Evolutionary conservation across 2,113 vertebrate genomes (phyloP).

Genomic region (Zingel zingel): DNA sequence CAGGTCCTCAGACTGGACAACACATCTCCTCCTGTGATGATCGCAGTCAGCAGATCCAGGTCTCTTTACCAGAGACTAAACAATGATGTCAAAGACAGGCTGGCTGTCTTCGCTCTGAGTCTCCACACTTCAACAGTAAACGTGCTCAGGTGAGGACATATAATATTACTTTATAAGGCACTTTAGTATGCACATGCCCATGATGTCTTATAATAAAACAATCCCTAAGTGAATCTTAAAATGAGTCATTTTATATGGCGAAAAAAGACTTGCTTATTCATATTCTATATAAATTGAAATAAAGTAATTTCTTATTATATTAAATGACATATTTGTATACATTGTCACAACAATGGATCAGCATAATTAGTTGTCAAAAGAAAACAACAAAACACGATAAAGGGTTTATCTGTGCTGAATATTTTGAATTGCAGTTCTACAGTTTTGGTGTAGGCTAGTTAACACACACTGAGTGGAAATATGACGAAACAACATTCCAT

Average conservation of each 20-base stretch:
- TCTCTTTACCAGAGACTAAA: conserved; percentile 69
- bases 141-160: conserved; percentile 85
- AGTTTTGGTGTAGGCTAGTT: neutral
- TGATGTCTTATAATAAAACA: neutral
- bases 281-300: neutral
- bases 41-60: conserved; percentile 55
- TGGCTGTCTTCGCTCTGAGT: conserved; percentile 32
- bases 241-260: neutral
- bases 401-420: neutral
- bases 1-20: neutral
- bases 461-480: neutral
- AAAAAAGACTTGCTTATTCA: neutral
- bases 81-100: conserved; percentile 46
- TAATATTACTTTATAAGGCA: neutral
- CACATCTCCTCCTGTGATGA: conserved; percentile 50
- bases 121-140: conserved; percentile 71
- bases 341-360: neutral
- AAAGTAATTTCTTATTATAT: neutral
- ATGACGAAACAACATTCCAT: neutral
- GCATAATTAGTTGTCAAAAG: neutral
- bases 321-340: neutral
- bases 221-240: neutral
- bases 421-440: neutral
- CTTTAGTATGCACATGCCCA: neutral
- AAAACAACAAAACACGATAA: neutral